A percentile compares a stretch with the other conserved stretches of the same genome.
phyloP scores from a whole-genome alignment of 2,888 invertebrate genomes.

The Griposia aprilina region DNA sequence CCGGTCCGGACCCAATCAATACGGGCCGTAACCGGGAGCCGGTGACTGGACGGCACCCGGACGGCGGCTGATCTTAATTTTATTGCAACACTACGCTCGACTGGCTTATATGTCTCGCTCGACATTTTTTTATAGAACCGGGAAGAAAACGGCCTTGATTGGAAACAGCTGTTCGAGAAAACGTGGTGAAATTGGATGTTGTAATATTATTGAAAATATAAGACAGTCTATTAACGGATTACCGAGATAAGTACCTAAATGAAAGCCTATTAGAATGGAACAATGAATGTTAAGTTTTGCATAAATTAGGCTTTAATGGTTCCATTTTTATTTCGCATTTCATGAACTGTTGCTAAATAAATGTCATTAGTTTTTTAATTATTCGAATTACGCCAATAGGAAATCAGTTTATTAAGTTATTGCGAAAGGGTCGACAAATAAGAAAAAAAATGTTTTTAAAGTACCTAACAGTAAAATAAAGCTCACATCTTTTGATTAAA shows the following conservation, averaged over 20 bases:
- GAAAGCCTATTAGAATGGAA: background rate
- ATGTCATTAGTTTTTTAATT: background rate
- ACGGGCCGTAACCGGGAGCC: constrained; percentile 35
- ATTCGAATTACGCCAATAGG: too few species aligned
- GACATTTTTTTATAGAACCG: constrained; percentile 29
- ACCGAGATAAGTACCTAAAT: background rate
- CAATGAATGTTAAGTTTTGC: constrained; percentile 7
- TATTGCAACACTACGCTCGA: constrained; percentile 52
- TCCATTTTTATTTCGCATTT: background rate
- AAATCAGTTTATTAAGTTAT: background rate
- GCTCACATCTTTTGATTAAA: background rate
- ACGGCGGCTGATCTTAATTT: constrained; percentile 44
- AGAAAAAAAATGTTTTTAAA: background rate
- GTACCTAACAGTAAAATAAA: background rate
- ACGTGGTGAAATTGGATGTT: constrained; percentile 2
- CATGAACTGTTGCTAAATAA: background rate
- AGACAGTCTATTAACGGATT: background rate
- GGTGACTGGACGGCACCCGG: constrained; percentile 19
- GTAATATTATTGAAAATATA: constrained; percentile 2
- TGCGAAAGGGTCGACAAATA: background rate
- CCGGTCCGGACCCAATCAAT: constrained; percentile 52
- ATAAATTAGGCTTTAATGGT: background rate
- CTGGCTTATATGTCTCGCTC: constrained; percentile 31
- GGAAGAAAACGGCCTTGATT: constrained; percentile 22
- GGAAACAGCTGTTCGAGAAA: constrained; percentile 42